Conservation (phyloP, 2,113 vertebrate species). For the Sialia sialis region DNA sequence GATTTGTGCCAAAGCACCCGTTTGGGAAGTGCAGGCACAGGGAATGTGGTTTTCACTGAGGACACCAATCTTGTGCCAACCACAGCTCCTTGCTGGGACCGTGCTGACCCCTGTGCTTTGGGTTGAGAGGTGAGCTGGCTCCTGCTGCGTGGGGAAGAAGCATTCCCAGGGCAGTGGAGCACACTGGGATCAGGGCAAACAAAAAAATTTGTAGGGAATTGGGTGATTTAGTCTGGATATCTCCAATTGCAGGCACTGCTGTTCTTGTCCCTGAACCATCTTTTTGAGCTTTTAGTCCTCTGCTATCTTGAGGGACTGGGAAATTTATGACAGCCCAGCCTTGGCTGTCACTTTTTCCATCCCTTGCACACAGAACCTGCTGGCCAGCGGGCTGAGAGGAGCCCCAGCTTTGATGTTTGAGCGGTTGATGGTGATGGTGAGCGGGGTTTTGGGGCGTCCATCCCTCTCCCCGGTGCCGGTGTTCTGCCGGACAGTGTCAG, state of each 20-base stretch:
- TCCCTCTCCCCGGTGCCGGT: not conserved
- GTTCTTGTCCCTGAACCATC: not conserved
- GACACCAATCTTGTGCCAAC: not conserved
- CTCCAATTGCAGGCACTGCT: not conserved
- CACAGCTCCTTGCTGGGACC: not conserved
- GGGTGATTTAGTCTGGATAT: not conserved
- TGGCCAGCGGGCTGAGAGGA: fast-evolving
- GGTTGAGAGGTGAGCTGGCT: fast-evolving
- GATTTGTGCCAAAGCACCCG: fast-evolving
- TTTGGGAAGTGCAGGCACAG: not conserved
- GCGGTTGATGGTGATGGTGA: fast-evolving
- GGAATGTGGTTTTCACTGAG: not conserved
- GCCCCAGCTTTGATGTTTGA: not conserved
- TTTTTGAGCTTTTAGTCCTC: not conserved
- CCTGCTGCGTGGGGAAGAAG: not conserved
- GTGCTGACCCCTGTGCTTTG: not conserved
- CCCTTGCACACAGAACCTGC: not conserved
- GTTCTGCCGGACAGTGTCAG: too few relatives aligned
- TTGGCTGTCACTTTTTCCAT: not conserved
- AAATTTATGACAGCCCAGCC: not conserved
- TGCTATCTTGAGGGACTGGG: not conserved
- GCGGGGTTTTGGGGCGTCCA: not conserved
- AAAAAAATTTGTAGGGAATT: fast-evolving
- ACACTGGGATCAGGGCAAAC: not conserved
- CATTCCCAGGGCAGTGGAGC: not conserved